These are phyloP conservation scores for Medauroidea extradentata DNA, from an alignment of 1,140 invertebrate species.

Conservation along the genomic window DNA sequence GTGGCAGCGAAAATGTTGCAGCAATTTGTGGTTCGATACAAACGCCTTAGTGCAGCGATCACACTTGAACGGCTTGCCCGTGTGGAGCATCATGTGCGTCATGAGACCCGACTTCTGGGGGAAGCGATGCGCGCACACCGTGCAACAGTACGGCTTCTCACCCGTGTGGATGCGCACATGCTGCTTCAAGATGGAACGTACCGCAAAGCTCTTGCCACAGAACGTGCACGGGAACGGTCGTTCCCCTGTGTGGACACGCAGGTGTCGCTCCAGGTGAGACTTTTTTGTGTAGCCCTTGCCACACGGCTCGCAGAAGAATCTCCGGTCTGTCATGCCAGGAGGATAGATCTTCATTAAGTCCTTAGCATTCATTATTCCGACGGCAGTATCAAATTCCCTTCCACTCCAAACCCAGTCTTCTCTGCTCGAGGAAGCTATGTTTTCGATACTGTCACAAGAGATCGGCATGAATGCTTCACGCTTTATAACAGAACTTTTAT, in stretches of 20 bases:
- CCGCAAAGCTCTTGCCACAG: conserved; percentile 45
- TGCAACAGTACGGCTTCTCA: conserved; percentile 44
- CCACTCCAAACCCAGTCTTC: neutral
- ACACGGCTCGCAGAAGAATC: conserved; percentile 30
- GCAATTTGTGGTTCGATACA: conserved; percentile 59
- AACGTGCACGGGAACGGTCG: conserved; percentile 45
- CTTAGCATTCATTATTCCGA: neutral
- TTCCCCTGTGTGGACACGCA: conserved; percentile 44
- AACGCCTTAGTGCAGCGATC: conserved; percentile 55
- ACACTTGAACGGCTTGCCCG: conserved; percentile 50
- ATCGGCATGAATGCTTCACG: neutral
- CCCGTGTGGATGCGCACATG: conserved; percentile 43
- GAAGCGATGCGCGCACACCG: conserved; percentile 44
- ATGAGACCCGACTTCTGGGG: conserved; percentile 52
- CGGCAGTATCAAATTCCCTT: neutral
- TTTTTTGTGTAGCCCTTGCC: conserved; percentile 44
- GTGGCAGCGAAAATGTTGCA: conserved; percentile 48
- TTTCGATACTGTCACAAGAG: neutral
- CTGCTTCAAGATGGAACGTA: conserved; percentile 31
- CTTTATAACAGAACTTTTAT: neutral
- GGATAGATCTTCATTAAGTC: conserved; percentile 5
- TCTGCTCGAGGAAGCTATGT: neutral
- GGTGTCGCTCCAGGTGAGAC: conserved; percentile 41
- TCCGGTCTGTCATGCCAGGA: conserved; percentile 10
- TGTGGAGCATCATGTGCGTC: conserved; percentile 46